Evolutionary conservation across 2,113 vertebrate species (phyloP), one percentile per base, ranked within the genome.

Genomic region (Pseudopodoces humilis): DNA sequence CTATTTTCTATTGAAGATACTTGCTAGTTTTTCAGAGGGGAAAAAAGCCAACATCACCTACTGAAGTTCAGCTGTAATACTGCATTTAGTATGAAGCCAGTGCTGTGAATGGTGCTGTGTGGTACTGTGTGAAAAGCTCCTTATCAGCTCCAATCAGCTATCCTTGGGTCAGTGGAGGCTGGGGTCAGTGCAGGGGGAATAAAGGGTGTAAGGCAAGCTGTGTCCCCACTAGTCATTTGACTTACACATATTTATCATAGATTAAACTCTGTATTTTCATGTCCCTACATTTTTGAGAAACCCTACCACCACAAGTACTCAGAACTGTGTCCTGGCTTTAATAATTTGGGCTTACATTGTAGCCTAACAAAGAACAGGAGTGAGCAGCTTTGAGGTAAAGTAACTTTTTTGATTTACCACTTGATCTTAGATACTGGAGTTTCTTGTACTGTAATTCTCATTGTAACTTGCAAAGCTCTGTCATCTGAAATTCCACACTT

Each of bases 401-500:
- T 80, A 80, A 53, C 33, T 92, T 83, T 62, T 82, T 37, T 90
- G 13, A 68, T 94, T 97, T 92, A 58, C 86, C 89, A 44, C 62
- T 86, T 76, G 58, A 93, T 74, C 35, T 78, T 60, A 23, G 15
- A 47, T 59, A 53, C 62, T 63, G 55, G 72, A 83, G 35, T 62
- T 87, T 79, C 59, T 92, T 95, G 56, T 79, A 55, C 59, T 79
- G 5, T 79, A 68, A 31, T 55, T 85, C 58, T 69, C 46, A 43
- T 52, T 94, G 56, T 85, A 67, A 52, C 74, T 90, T 82, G 85
- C 60, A 89, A 84, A 95, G 67, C 67, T 50, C 60, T 62, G 52
- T 85, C 8, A 7, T 71, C 64, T 94, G 89, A 94, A 96, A 95
- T 95, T 90, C 88, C 80, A 83, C 41, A 69, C 91, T 95, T 94